Evolutionary conservation across 92 coral and sea anemone genomes (phyloP).

Genomic region (Montipora capitata): DNA sequence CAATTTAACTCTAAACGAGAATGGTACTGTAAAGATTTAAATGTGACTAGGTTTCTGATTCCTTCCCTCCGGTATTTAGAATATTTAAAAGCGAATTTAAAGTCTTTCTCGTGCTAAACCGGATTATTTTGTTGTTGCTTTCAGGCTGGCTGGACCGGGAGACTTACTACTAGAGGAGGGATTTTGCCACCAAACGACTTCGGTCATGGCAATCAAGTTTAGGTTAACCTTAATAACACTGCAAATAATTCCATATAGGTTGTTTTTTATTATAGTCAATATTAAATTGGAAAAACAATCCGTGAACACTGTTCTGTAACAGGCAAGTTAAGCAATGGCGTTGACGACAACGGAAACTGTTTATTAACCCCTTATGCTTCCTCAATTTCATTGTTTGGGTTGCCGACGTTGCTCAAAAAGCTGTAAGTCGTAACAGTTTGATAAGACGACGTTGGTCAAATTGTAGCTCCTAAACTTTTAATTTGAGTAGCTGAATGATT

Average conservation of each 20-base stretch:
- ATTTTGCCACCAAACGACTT: neutral
- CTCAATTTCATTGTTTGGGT: too few relatives aligned
- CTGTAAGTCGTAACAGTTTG: neutral
- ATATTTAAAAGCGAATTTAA: neutral
- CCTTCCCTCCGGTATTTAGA: too few relatives aligned
- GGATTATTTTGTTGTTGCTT: neutral
- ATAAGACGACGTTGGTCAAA: neutral
- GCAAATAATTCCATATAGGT: neutral
- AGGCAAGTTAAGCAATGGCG: too few relatives aligned
- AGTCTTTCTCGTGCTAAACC: neutral
- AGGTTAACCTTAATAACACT: neutral
- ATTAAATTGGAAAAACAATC: slow-evolving; percentile 8
- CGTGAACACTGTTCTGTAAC: neutral
- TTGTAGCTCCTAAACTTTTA: slow-evolving; percentile 3
- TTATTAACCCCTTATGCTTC: too few relatives aligned
- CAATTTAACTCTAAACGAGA: too few relatives aligned
- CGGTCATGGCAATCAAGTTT: neutral
- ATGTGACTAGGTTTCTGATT: too few relatives aligned
- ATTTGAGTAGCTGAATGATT: slow-evolving; percentile 1
- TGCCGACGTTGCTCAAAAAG: too few relatives aligned
- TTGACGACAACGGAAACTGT: too few relatives aligned
- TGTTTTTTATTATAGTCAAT: slow-evolving; percentile 12
- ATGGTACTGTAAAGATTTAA: too few relatives aligned
- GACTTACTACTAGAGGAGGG: slow-evolving; percentile 73
- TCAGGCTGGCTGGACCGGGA: slow-evolving; percentile 88